Evolutionary conservation across 1,140 invertebrate genomes (phyloP).

Genomic region (Globodera rostochiensis): DNA sequence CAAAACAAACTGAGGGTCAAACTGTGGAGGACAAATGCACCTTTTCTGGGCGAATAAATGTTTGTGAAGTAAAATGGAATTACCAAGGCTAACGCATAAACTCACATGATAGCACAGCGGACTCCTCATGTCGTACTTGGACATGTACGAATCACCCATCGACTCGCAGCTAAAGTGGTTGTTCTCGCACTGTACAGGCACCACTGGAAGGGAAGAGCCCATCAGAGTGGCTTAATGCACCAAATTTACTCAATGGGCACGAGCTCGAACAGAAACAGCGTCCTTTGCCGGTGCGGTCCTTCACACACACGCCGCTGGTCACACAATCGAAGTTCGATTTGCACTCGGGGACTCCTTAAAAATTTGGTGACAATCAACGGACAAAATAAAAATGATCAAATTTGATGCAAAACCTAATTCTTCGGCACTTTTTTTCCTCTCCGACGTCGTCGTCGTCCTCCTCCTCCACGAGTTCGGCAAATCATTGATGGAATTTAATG

Average conservation of each 20-base stretch:
- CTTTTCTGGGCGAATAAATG: conserved; percentile 23
- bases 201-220: conserved; percentile 33
- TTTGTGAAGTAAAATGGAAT: conserved; percentile 38
- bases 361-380: background rate
- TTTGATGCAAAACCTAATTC: conserved; percentile 11
- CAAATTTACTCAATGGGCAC: conserved; percentile 55
- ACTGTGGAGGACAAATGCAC: conserved; percentile 60
- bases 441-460: background rate
- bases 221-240: background rate
- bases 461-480: background rate
- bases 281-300: conserved; percentile 46
- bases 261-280: conserved; percentile 59
- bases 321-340: conserved; percentile 56
- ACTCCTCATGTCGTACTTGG: conserved; percentile 48
- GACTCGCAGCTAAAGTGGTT: conserved; percentile 48
- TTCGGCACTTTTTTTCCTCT: conserved; percentile 24
- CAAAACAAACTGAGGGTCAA: conserved; percentile 48
- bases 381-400: background rate
- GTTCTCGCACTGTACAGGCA: conserved; percentile 47
- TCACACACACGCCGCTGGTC: conserved; percentile 52
- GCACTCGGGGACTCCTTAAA: conserved; percentile 54
- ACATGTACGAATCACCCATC: conserved; percentile 55
- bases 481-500: background rate
- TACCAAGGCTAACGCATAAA: conserved; percentile 2
- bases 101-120: conserved; percentile 54